Percentiles rank a stretch among this genome's conserved stretches.
Conservation (phyloP, 1,140 invertebrate genomes). For the Camponotus pennsylvanicus region DNA sequence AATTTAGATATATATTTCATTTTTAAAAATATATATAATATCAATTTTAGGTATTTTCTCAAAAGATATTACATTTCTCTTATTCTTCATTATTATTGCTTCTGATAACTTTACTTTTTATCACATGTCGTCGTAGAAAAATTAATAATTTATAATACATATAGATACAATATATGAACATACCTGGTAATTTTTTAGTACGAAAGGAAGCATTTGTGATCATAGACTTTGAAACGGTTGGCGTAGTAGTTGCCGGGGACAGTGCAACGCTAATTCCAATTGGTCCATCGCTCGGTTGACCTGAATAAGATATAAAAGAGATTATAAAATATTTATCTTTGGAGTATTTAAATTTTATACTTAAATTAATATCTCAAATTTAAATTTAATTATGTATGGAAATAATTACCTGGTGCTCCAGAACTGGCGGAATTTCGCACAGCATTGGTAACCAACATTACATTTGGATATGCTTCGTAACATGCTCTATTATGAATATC, state of each 20-base stretch:
- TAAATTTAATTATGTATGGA: not conserved
- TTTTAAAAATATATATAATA: slow-evolving; percentile 12
- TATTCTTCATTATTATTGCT: slow-evolving; percentile 5
- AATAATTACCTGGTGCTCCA: slow-evolving; percentile 88
- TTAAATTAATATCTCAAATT: not conserved
- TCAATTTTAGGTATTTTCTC: slow-evolving; percentile 16
- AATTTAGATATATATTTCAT: slow-evolving; percentile 17
- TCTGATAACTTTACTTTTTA: not conserved
- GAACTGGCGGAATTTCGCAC: slow-evolving; percentile 94
- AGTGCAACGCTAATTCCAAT: slow-evolving; percentile 93
- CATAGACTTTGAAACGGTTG: slow-evolving; percentile 95
- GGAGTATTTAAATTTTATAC: too few relatives aligned
- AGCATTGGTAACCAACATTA: slow-evolving; percentile 95
- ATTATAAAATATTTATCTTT: slow-evolving; percentile 30
- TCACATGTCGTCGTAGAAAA: slow-evolving; percentile 24
- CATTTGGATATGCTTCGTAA: slow-evolving; percentile 95
- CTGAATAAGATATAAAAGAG: slow-evolving; percentile 81
- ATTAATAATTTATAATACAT: slow-evolving; percentile 54
- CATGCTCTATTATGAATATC: slow-evolving; percentile 94
- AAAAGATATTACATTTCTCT: slow-evolving; percentile 33
- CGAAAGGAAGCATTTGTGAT: slow-evolving; percentile 99
- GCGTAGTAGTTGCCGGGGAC: slow-evolving; percentile 92
- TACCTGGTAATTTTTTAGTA: slow-evolving; percentile 97
- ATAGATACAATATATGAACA: slow-evolving; percentile 65
- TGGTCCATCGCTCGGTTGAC: slow-evolving; percentile 91